These are phyloP conservation scores for Horisme vitalbata DNA, from an alignment of 2,888 invertebrate species.

Conservation along the genomic window DNA sequence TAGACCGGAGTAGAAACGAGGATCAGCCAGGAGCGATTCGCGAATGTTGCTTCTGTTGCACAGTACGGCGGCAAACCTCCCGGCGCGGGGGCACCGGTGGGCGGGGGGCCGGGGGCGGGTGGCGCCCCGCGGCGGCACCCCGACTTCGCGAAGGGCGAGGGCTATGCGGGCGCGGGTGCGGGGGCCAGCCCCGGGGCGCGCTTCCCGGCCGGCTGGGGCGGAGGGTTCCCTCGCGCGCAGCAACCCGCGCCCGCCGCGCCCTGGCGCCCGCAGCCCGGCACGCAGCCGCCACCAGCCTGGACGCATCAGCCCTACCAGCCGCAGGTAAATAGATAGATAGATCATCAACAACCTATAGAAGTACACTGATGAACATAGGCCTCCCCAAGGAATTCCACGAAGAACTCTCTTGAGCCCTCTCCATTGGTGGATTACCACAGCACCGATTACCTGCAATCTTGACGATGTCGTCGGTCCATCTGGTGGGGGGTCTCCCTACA, in stretches of 20 bases:
- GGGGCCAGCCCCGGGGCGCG: slow-evolving; percentile 37
- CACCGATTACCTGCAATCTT: too few relatives aligned
- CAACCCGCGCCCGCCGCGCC: slow-evolving; percentile 59
- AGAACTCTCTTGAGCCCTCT: too few relatives aligned
- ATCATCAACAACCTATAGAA: too few relatives aligned
- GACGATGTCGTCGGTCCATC: too few relatives aligned
- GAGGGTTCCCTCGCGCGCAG: slow-evolving; percentile 59
- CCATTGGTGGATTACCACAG: too few relatives aligned
- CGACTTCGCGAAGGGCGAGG: slow-evolving; percentile 53
- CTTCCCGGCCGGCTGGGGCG: slow-evolving; percentile 54
- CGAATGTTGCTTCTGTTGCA: slow-evolving; percentile 19
- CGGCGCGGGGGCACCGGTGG: slow-evolving; percentile 66
- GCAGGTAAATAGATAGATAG: slow-evolving; percentile 52
- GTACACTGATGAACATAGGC: too few relatives aligned
- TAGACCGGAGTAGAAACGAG: slow-evolving; percentile 12
- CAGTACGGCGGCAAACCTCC: slow-evolving; percentile 74
- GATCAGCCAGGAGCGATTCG: slow-evolving; percentile 4
- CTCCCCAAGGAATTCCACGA: too few relatives aligned
- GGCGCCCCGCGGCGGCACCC: slow-evolving; percentile 56
- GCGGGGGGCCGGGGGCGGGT: slow-evolving; percentile 80
- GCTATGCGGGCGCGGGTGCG: slow-evolving; percentile 28
- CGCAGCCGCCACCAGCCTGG: slow-evolving; percentile 62
- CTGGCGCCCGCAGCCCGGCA: slow-evolving; percentile 53
- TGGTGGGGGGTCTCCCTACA: too few relatives aligned
- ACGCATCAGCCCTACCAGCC: slow-evolving; percentile 66